A percentile compares a stretch with the other conserved stretches of the same genome.
Evolutionary conservation across 2,113 vertebrate genomes (phyloP).

Genomic region (Scartelaos histophorus): DNA sequence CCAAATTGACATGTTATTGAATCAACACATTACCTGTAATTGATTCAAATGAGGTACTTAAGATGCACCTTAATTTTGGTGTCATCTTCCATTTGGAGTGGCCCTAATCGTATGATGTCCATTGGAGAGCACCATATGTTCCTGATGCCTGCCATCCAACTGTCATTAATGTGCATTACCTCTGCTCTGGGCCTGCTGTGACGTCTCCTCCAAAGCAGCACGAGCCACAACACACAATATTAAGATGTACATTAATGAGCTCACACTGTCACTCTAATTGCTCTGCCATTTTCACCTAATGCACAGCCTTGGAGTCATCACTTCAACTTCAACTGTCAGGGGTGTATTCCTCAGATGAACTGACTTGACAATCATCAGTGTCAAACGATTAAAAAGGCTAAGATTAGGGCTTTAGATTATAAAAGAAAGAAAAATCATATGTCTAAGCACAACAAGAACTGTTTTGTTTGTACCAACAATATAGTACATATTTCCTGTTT

Average conservation of each 20-base stretch:
- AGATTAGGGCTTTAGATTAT: background rate
- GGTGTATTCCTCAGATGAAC: conserved; percentile 36
- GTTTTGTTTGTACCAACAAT: background rate
- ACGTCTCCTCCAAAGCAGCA: conserved; percentile 43
- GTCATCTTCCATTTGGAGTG: conserved; percentile 19
- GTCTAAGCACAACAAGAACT: conserved; percentile 5
- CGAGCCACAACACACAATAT: conserved; percentile 32
- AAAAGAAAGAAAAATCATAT: background rate
- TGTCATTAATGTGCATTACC: conserved; percentile 61
- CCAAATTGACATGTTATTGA: background rate
- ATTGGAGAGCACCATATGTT: conserved; percentile 54
- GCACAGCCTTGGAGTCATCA: conserved; percentile 39
- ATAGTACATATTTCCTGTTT: conserved; percentile 43
- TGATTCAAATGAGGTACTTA: conserved; percentile 13
- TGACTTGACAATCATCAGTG: background rate
- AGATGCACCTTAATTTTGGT: conserved; percentile 18
- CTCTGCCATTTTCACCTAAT: conserved; percentile 52
- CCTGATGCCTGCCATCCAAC: conserved; percentile 43
- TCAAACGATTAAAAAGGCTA: conserved; percentile 2
- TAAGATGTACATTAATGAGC: conserved; percentile 45
- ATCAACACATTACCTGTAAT: conserved; percentile 9
- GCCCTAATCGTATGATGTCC: conserved; percentile 12
- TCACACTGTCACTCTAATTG: conserved; percentile 38
- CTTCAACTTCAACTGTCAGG: conserved; percentile 25
- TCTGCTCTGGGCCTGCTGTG: conserved; percentile 39